Base-by-base conservation (phyloP, 2,888 invertebrate species). In the Drosophila demipolita region DNA sequence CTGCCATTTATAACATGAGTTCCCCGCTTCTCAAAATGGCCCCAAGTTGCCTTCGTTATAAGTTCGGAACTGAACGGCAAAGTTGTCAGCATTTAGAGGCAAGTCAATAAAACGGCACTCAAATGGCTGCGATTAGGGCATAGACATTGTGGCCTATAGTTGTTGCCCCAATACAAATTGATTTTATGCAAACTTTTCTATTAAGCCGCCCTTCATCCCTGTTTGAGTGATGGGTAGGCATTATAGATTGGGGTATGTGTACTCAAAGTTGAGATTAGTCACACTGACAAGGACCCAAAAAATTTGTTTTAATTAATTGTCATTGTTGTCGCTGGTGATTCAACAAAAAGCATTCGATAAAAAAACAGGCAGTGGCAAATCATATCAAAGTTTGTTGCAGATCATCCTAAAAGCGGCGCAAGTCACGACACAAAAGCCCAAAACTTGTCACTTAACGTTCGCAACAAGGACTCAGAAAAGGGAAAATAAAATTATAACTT, bases 131-230 rank as follows among this genome's bases (percentile, higher is more conserved):
- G 84, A 89, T 84, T 84, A 84, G 89, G 73, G 58, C 63, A 61
- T 48, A 66, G 57, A 66, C 63, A 61, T 66, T 50, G 62, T 53
- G 48, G 61, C 62, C 64, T 62, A 67, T 65, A 64, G 76, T 67
- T 65, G 58, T 67, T 65, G 58, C 61, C 54, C 35, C 35, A 52
- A 78, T 66, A 67, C 64, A 82, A 85, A 85, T 89, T 85, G 85
- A 85, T 85, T 85, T 82, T 85, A 82, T 87, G 82, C 85, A 75
- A 84, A 84, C 77, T 85, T 89, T 75, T 83, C 79, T 73, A 74
- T 73, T 76, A 83, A n/a, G 23, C 64, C 15, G 35, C 23, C 12
- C 26, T 49, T n/a, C 4, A 12, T 20, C 26, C 45, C 5, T 8
- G 12, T 17, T 40, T 66, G 75, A 65, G 33, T 61, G 69, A 45